Evolutionary conservation across 2,888 invertebrate genomes (phyloP).

Genomic region (Cryptosula pallasiana): DNA sequence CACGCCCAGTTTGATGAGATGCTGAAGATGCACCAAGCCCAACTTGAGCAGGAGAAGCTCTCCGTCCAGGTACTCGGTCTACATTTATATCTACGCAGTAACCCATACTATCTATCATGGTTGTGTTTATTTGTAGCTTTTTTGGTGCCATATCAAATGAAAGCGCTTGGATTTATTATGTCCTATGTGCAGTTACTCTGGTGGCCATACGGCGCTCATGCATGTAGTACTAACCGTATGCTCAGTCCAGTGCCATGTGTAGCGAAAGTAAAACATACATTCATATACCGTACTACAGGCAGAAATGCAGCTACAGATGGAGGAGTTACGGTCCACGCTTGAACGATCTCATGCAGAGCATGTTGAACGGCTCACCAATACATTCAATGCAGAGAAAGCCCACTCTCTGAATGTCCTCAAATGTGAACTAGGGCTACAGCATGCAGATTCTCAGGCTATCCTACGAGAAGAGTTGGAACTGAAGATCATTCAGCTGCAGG

Average conservation of each 20-base stretch:
- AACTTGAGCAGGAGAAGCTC: not conserved
- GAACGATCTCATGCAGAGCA: not conserved
- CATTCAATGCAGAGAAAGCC: not conserved
- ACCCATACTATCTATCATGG: no score
- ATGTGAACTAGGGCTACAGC: not conserved
- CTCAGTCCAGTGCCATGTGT: no score
- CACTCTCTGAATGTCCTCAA: not conserved
- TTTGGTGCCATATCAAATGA: no score
- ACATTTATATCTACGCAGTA: no score
- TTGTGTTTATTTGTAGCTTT: no score
- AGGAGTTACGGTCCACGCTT: not conserved
- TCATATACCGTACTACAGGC: not conserved
- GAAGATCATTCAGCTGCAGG: not conserved
- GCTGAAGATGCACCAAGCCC: not conserved
- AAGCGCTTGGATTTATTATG: no score
- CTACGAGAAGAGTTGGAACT: not conserved
- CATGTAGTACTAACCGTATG: no score
- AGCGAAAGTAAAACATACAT: no score
- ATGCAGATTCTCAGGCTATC: not conserved
- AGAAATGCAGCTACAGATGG: not conserved
- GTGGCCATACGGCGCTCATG: no score
- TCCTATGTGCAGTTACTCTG: no score
- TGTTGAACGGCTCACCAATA: not conserved
- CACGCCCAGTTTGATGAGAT: constrained; percentile 18
- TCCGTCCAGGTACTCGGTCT: not conserved